Evolutionary conservation across 2,888 invertebrate species (phyloP).

Genomic region (Monopis laevigella): DNA sequence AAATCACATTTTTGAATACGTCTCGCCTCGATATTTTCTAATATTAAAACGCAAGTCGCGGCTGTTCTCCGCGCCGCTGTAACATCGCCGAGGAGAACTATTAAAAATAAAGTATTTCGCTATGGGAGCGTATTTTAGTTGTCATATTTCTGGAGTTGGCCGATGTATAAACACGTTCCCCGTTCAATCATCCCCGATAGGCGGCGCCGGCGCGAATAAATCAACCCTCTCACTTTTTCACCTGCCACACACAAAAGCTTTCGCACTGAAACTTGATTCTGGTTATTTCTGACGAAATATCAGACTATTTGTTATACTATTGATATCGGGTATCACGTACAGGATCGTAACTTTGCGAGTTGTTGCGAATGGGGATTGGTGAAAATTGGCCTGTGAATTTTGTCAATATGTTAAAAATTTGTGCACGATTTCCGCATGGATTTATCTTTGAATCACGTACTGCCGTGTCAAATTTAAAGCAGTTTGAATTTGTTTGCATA

Average conservation of each 20-base stretch:
- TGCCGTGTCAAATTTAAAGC: background rate
- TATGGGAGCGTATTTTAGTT: constrained; percentile 37
- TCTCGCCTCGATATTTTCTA: constrained; percentile 32
- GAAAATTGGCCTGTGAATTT: constrained; percentile 49
- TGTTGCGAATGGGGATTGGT: constrained; percentile 61
- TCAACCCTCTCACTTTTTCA: constrained; percentile 65
- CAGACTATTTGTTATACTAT: constrained; percentile 67
- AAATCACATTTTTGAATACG: constrained; percentile 46
- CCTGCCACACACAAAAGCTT: constrained; percentile 67
- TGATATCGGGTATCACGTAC: constrained; percentile 60
- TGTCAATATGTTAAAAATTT: constrained; percentile 56
- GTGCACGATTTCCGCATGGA: constrained; percentile 3
- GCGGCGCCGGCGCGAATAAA: constrained; percentile 63
- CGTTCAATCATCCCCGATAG: constrained; percentile 64
- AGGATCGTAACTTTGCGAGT: constrained; percentile 55
- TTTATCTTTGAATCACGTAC: background rate
- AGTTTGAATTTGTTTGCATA: too few species aligned
- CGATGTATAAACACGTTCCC: constrained; percentile 60
- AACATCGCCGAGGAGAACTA: constrained; percentile 29
- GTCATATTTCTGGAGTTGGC: constrained; percentile 58
- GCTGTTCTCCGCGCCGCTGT: constrained; percentile 23
- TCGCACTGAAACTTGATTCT: constrained; percentile 65
- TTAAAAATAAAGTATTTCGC: constrained; percentile 30
- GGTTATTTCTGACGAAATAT: constrained; percentile 67
- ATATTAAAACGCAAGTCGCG: constrained; percentile 39